These are phyloP conservation scores for Leucoraja erinaceus DNA, from an alignment of 2,113 vertebrate genomes.

Conservation along the genomic window DNA sequence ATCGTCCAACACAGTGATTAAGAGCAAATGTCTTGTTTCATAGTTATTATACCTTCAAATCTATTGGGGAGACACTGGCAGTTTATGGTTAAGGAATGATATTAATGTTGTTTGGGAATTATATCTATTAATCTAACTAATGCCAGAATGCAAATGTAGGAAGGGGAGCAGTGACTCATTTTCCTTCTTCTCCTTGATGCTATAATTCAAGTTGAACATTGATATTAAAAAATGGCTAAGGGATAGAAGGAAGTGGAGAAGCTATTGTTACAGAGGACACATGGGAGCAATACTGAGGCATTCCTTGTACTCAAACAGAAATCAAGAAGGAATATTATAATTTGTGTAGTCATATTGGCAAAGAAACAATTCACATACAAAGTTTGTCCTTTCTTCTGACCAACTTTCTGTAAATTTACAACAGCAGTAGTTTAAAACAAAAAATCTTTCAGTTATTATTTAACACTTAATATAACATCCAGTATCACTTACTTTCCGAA, in stretches of 20 bases:
- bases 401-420: neutral
- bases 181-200: neutral
- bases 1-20: neutral
- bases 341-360: neutral
- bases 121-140: neutral
- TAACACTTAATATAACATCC: neutral
- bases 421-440: neutral
- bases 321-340: neutral
- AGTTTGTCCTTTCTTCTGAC: neutral
- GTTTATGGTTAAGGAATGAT: neutral
- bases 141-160: neutral
- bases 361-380: neutral
- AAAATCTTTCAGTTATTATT: neutral
- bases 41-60: neutral
- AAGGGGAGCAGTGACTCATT: neutral
- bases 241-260: neutral
- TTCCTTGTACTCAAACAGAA: neutral
- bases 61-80: neutral
- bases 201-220: neutral
- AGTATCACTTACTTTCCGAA: constrained; percentile 77
- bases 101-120: neutral
- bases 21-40: neutral
- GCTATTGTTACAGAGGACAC: neutral
- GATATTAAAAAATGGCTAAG: neutral
- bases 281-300: neutral